Evolutionary conservation across 37 sponge, comb jelly and placozoan species (phyloP), one percentile per base, ranked within the genome.

Genomic region (Chondrosia reniformis): DNA sequence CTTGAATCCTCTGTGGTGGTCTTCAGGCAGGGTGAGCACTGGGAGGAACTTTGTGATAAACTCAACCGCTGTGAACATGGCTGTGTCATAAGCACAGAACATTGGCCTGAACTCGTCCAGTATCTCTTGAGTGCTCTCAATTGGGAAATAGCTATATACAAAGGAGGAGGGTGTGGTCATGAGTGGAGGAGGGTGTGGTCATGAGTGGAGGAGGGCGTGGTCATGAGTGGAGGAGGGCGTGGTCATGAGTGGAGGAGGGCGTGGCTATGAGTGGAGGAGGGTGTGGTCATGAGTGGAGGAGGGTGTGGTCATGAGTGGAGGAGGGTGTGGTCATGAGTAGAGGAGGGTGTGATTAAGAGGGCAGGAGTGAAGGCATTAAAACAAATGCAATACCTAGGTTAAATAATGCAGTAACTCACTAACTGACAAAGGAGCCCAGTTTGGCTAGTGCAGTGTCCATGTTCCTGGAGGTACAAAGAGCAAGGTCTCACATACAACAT

Each of bases 101-200:
- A 80, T 42, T 33, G 98, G 98, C 33, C 83, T 57, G 88, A 90
- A 89, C 62, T 97, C 98, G 34, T 89, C 83, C 54, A 97, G 67
- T 82, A 97, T 95, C 85, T 97, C 96, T 30, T 80, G 79, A 13
- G 98, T 97, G 25, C 81, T 74, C 77, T 86, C 91, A 7, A 76
- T 74, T 74, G 98, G 85, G 76, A 97, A 97, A 64, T 97, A 97
- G 58, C 93, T 91, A 63, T 13, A 62, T 9, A 64, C n/a, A 56
- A 3, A 56, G n/a, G n/a, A n/a, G n/a, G n/a, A n/a, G n/a, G n/a
- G n/a, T n/a, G n/a, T n/a, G n/a, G n/a, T n/a, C n/a, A n/a, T n/a
- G n/a, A n/a, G n/a, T n/a, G n/a, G n/a, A n/a, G n/a, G n/a, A n/a
- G n/a, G n/a, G n/a, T n/a, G n/a, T n/a, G n/a, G n/a, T n/a, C n/a